Conservation (phyloP, 2,113 vertebrate species). For the Geothlypis trichas region DNA sequence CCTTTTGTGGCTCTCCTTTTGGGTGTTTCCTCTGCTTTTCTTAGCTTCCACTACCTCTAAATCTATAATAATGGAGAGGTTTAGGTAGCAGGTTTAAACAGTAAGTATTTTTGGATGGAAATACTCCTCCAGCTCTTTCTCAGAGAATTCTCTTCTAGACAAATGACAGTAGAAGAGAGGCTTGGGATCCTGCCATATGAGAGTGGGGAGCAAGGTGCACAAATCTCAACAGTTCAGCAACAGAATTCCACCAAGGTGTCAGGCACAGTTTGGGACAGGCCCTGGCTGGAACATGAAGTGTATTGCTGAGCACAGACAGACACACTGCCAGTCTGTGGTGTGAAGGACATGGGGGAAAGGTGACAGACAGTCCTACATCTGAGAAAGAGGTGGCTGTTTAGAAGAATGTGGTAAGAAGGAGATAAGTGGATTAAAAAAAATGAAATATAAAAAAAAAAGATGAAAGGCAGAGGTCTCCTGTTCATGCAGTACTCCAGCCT, state of each 20-base stretch:
- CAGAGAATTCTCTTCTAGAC: not conserved
- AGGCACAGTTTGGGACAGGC: not conserved
- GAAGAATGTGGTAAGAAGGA: rapidly evolving
- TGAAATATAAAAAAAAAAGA: too few species aligned
- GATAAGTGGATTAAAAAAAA: not conserved
- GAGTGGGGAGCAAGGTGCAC: not conserved
- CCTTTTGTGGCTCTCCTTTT: not conserved
- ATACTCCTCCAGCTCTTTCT: not conserved
- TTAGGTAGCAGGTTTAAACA: not conserved
- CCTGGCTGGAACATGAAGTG: not conserved
- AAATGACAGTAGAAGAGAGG: not conserved
- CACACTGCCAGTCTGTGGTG: not conserved
- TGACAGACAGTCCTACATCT: not conserved
- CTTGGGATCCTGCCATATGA: not conserved
- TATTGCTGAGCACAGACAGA: not conserved
- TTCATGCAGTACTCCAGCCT: not conserved
- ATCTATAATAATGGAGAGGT: not conserved
- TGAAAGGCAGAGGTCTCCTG: not conserved
- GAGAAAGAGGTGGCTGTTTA: not conserved
- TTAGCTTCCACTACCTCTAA: not conserved
- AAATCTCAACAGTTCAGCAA: not conserved
- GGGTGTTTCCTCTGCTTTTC: not conserved
- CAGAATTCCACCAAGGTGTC: not conserved
- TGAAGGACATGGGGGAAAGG: not conserved
- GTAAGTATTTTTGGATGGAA: not conserved